phyloP scores from a whole-genome alignment of 2,888 invertebrate genomes.

The Neoaliturus tenellus region DNA sequence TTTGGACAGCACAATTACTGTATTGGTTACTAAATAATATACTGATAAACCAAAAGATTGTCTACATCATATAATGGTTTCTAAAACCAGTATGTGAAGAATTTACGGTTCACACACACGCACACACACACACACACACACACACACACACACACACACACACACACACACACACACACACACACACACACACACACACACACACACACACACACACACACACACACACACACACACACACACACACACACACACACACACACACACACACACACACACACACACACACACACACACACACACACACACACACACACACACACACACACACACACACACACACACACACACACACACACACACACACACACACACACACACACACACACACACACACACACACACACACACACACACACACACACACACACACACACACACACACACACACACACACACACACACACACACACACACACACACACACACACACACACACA shows the following conservation, averaged over 20 bases:
- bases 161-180: constrained; percentile 42
- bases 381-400: constrained; percentile 54
- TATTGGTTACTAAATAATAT: too few species aligned
- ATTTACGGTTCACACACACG: constrained; percentile 42
- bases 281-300: constrained; percentile 53
- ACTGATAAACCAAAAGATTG: too few species aligned
- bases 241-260: constrained; percentile 54
- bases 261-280: constrained; percentile 53
- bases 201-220: constrained; percentile 54
- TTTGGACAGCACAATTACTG: too few species aligned
- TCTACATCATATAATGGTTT: too few species aligned
- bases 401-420: constrained; percentile 53
- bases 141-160: constrained; percentile 53
- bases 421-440: constrained; percentile 50
- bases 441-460: constrained; percentile 30
- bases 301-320: constrained; percentile 51
- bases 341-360: constrained; percentile 53
- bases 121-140: constrained; percentile 54
- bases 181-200: constrained; percentile 52
- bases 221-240: constrained; percentile 54
- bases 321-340: constrained; percentile 54
- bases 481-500: constrained; percentile 30
- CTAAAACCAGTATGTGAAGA: too few species aligned
- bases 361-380: constrained; percentile 53
- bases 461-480: constrained; percentile 19